Percentiles rank a stretch among this genome's conserved stretches.
Conservation (phyloP, 2,888 invertebrate genomes). For the Yponomeuta cagnagella region DNA sequence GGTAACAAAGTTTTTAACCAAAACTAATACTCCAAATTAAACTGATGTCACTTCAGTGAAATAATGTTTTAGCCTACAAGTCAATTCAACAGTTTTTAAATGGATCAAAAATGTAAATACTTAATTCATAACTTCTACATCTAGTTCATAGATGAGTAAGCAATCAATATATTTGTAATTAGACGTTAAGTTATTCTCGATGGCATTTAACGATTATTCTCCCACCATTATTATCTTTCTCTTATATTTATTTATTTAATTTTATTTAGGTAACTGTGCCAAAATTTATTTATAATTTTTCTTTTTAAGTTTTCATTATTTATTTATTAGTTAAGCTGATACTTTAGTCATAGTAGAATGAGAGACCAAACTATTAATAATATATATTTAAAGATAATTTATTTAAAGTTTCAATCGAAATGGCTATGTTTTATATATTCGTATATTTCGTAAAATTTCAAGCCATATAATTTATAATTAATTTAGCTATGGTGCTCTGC, state of each 20-base stretch:
- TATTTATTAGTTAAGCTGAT: conserved; percentile 25
- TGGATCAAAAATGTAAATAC: conserved; percentile 12
- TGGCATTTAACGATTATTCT: conserved; percentile 39
- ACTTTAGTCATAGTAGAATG: conserved; percentile 46
- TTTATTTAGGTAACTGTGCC: conserved; percentile 21
- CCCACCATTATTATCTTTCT: conserved; percentile 45
- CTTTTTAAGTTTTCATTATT: not conserved
- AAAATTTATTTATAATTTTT: conserved; percentile 11
- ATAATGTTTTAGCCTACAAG: not conserved
- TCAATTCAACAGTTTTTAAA: not conserved
- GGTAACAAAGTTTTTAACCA: no score
- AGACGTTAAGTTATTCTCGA: conserved; percentile 22
- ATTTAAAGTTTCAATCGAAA: conserved; percentile 19
- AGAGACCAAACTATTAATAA: conserved; percentile 49
- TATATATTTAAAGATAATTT: conserved; percentile 21
- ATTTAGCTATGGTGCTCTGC: not conserved
- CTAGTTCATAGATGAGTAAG: conserved; percentile 12
- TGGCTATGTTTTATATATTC: conserved; percentile 39
- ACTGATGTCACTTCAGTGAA: not conserved
- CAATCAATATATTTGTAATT: conserved; percentile 11
- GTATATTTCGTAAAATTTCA: conserved; percentile 14
- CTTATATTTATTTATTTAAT: conserved; percentile 20
- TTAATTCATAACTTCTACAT: conserved; percentile 6
- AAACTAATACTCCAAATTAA: no score
- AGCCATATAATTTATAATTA: conserved; percentile 15